Percentiles rank a stretch among this genome's conserved stretches.
Conservation (phyloP, 2,888 invertebrate species). For the Protula sp. region DNA sequence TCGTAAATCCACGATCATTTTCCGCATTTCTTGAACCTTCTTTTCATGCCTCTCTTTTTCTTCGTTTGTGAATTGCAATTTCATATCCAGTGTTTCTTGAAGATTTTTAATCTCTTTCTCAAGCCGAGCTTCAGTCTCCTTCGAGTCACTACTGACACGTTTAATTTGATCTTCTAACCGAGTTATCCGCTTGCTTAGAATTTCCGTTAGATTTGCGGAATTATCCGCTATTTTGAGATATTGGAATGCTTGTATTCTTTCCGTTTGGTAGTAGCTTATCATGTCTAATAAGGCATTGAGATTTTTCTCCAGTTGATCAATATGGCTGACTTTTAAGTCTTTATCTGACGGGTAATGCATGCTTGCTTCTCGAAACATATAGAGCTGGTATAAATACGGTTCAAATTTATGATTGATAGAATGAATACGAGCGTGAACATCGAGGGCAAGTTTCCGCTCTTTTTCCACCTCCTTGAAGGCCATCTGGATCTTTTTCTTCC, state of each 20-base stretch:
- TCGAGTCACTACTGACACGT: not conserved
- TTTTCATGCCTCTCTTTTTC: not conserved
- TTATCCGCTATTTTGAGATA: not conserved
- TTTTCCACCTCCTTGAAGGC: not conserved
- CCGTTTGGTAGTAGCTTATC: not conserved
- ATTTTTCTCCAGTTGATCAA: not conserved
- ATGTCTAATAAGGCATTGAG: not conserved
- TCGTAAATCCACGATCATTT: not conserved
- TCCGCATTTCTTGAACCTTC: not conserved
- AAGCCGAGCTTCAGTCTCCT: not conserved
- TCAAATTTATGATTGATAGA: not conserved
- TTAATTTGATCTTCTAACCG: not conserved
- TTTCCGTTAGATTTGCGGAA: not conserved
- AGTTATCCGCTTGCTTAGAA: not conserved
- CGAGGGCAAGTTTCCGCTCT: not conserved
- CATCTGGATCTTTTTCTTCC: constrained; percentile 1
- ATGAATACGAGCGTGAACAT: not conserved
- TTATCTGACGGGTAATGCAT: not conserved
- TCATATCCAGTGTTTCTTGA: not conserved
- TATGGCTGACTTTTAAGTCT: not conserved
- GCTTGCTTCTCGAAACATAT: not conserved
- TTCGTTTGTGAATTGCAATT: not conserved
- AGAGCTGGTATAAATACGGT: not conserved
- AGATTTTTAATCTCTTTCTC: not conserved
- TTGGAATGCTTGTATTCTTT: not conserved